Percentiles rank a stretch among this genome's conserved stretches.
phyloP scores from a whole-genome alignment of 92 coral and sea anemone species.

The Porites divaricata region DNA sequence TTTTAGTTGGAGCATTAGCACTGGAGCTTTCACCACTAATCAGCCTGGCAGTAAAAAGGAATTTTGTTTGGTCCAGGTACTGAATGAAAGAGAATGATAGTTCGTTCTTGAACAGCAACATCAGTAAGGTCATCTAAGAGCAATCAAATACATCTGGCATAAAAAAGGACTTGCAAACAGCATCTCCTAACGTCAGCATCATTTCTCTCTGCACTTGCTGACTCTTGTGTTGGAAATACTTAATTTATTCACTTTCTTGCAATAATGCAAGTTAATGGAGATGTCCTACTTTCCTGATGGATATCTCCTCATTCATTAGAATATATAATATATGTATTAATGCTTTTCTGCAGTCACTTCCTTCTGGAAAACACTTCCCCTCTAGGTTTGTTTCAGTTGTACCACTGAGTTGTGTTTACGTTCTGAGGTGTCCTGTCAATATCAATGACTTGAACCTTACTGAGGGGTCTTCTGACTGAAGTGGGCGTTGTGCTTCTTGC shows the following conservation, averaged over 20 bases:
- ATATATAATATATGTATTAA: no score
- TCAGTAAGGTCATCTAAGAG: constrained; percentile 37
- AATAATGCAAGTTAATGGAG: constrained; percentile 21
- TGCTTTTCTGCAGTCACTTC: no score
- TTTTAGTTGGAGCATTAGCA: constrained; percentile 25
- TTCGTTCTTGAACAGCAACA: constrained; percentile 34
- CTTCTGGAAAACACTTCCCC: no score
- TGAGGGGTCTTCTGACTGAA: constrained; percentile 27
- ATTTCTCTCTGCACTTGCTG: constrained; percentile 23
- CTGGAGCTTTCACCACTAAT: constrained; percentile 29
- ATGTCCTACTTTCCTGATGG: constrained; percentile 24
- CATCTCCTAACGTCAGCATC: constrained; percentile 28
- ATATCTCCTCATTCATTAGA: constrained; percentile 32
- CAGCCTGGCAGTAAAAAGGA: constrained; percentile 27
- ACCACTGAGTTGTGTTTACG: neutral
- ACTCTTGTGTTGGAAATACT: constrained; percentile 23
- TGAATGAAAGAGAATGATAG: constrained; percentile 46
- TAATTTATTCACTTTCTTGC: constrained; percentile 19
- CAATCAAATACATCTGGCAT: constrained; percentile 31
- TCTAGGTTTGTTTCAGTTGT: no score
- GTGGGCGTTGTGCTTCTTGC: constrained; percentile 39
- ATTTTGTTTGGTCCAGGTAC: constrained; percentile 12
- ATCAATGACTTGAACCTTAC: neutral
- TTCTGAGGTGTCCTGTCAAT: constrained; percentile 1
- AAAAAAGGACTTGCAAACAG: constrained; percentile 24